Evolutionary conservation across 2,797 vertebrate species (phyloP).

Genomic region (Potorous gilbertii): DNA sequence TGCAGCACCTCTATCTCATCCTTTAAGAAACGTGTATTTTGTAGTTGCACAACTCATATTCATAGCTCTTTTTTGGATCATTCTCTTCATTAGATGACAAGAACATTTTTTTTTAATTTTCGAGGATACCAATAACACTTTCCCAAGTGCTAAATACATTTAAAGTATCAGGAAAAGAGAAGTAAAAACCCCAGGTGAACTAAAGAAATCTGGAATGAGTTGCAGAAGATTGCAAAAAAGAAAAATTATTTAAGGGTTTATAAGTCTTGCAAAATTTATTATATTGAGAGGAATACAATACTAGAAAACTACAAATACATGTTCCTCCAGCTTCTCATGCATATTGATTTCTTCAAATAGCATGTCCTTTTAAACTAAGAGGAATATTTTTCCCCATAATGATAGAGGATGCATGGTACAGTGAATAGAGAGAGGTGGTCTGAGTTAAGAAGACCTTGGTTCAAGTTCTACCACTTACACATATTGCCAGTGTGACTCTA

Average conservation of each 20-base stretch:
- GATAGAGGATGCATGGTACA: neutral
- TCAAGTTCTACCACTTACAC: neutral
- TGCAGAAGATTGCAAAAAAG: neutral
- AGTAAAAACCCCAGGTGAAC: neutral
- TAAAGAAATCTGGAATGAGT: slow-evolving; percentile 9
- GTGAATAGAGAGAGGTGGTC: neutral
- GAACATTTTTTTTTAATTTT: neutral
- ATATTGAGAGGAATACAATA: neutral
- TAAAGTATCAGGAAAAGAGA: slow-evolving; percentile 8
- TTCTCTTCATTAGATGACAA: slow-evolving; percentile 1
- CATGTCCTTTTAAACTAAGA: neutral
- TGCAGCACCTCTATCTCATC: neutral
- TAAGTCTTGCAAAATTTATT: neutral
- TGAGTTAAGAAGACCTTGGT: neutral
- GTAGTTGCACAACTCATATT: neutral
- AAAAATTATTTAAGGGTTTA: neutral
- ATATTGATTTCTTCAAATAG: neutral
- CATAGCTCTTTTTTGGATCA: neutral
- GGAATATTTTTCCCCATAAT: neutral
- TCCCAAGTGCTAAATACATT: neutral
- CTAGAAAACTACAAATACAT: neutral
- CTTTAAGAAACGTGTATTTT: slow-evolving; percentile 5
- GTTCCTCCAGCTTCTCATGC: neutral
- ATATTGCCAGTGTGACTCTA: neutral
- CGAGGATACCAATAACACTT: neutral